These are phyloP conservation scores for Nemoura dubitans DNA, from an alignment of 2,888 invertebrate species.

Conservation along the genomic window DNA sequence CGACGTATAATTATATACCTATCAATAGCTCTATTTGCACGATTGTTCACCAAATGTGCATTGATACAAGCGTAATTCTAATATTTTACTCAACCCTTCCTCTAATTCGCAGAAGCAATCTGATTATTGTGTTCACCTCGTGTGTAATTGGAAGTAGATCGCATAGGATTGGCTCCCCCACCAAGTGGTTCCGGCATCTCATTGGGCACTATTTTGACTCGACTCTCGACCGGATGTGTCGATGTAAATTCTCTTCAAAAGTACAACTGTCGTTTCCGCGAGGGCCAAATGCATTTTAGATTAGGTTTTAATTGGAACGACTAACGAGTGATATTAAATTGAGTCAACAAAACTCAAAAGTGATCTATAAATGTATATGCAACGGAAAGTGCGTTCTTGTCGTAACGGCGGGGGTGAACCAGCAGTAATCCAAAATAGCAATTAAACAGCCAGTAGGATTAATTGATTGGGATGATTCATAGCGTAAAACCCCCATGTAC, in stretches of 20 bases:
- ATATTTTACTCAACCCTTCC: neutral
- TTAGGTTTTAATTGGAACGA: neutral
- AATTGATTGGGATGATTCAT: constrained; percentile 12
- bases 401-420: neutral
- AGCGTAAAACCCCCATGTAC: neutral
- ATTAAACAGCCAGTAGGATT: neutral
- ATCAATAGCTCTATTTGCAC: neutral
- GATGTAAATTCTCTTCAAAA: neutral
- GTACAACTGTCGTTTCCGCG: constrained; percentile 1
- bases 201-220: neutral
- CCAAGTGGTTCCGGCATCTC: neutral
- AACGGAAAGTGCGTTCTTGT: neutral
- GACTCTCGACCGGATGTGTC: neutral
- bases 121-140: neutral
- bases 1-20: neutral
- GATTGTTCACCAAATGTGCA: neutral
- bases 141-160: neutral
- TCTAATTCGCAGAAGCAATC: constrained; percentile 2
- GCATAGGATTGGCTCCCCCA: neutral
- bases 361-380: neutral
- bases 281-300: constrained; percentile 7
- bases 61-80: neutral
- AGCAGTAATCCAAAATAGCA: neutral
- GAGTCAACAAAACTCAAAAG: neutral
- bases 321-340: neutral